Base-by-base conservation (phyloP, 2,797 vertebrate genomes). In the Peromyscus melanophrys region DNA sequence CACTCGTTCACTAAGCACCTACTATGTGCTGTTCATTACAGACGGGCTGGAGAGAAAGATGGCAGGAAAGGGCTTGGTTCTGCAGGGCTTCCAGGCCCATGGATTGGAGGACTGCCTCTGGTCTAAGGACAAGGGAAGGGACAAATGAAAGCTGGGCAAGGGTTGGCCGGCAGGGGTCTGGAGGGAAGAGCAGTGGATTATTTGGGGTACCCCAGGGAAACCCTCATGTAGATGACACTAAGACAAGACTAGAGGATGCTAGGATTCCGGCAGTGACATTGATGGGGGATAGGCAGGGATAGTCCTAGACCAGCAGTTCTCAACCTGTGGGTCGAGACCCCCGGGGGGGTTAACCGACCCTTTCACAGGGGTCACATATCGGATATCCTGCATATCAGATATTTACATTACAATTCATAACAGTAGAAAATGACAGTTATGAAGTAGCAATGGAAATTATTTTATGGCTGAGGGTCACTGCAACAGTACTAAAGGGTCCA, bases 131-230 rank as follows among this genome's bases (percentile, higher is more conserved):
- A 90, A 69, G 85, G 13, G 6, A 57, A 46, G n/a, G n/a, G 43
- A 4, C 40, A 37, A 67, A 57, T 57, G 55, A 61, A 55, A 34
- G 6, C 16, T 0, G 46, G 9, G 65, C 10, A 25, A n/a, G 16
- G 25, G 9, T 4, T 10, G 11, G 0, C 0, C 12, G 11, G 0
- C 0, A 11, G 55, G 21, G 21, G 11, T 57, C 49, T 16, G 40
- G 23, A 4, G 2, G 73, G 67, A 17, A 40, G 21, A 67, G 52
- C 63, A 27, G 4, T 4, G 4, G 19, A 23, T 52, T 83, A 76
- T 69, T 27, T 29, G 82, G 37, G 52, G 34, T 19, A 13, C 31
- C 63, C 49, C 49, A 23, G 23, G 86, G 69, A 87, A 81, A 63
- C 49, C 75, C 34, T 29, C n/a, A 0, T 7, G 40, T 43, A n/a